Percentiles rank a stretch among this genome's conserved stretches.
Evolutionary conservation across 2,113 vertebrate species (phyloP).

Genomic region (Choloepus hoffmanni): DNA sequence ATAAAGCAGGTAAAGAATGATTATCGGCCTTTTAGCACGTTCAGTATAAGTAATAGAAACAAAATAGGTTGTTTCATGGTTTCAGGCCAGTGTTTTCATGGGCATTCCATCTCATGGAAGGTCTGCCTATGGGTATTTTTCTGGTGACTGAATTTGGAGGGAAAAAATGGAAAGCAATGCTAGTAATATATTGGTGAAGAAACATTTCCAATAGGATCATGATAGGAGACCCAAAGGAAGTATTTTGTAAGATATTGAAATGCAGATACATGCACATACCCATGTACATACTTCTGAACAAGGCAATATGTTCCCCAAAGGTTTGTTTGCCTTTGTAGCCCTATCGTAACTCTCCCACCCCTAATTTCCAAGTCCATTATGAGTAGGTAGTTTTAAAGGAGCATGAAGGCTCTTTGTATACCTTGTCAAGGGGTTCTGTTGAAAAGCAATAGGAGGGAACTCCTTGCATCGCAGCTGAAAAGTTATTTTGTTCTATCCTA

Average conservation of each 20-base stretch:
- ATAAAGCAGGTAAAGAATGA: slow-evolving; percentile 89
- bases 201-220: neutral
- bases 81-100: neutral
- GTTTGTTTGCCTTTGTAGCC: neutral
- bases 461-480: neutral
- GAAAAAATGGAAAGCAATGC: neutral
- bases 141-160: neutral
- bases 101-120: neutral
- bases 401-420: slow-evolving; percentile 26
- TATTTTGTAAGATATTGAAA: slow-evolving; percentile 17
- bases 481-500: neutral
- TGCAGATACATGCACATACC: neutral
- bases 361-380: neutral
- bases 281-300: neutral
- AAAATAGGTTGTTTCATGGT: neutral
- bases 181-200: neutral
- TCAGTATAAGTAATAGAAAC: slow-evolving; percentile 28
- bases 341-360: neutral
- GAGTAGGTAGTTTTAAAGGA: slow-evolving; percentile 1
- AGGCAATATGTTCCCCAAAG: neutral
- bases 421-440: neutral
- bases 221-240: neutral
- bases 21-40: neutral
- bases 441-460: neutral
- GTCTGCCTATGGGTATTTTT: neutral